phyloP scores from a whole-genome alignment of 2,888 invertebrate genomes.

The Drosophila phalerata region DNA sequence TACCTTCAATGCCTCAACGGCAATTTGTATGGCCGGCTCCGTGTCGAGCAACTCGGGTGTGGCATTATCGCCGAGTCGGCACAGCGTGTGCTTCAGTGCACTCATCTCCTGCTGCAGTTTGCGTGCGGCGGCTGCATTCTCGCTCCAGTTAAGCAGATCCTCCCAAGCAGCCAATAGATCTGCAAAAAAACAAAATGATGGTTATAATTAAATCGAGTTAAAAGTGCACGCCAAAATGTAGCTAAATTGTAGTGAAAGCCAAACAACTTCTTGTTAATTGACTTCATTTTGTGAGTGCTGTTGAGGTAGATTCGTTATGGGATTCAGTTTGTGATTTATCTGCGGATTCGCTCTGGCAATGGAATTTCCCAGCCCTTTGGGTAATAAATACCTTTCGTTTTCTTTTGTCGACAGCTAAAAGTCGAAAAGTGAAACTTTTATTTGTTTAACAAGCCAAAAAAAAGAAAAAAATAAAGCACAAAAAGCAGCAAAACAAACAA shows the following conservation, averaged over 20 bases:
- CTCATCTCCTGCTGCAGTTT: constrained; percentile 86
- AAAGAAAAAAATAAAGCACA: not conserved
- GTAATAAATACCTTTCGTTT: constrained; percentile 63
- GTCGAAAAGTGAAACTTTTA: constrained; percentile 42
- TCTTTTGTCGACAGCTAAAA: constrained; percentile 5
- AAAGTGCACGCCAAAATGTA: constrained; percentile 30
- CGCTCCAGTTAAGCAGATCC: constrained; percentile 85
- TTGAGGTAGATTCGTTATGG: constrained; percentile 7
- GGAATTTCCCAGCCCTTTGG: constrained; percentile 44
- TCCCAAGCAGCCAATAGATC: constrained; percentile 86
- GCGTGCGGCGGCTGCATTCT: constrained; percentile 85
- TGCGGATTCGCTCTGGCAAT: constrained; percentile 2
- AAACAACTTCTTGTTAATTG: constrained; percentile 9
- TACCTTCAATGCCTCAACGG: constrained; percentile 85
- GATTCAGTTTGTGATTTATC: not conserved
- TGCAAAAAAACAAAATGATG: constrained; percentile 51
- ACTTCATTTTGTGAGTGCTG: not conserved
- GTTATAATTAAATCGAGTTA: constrained; percentile 33
- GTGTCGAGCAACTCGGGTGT: constrained; percentile 84
- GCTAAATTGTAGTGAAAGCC: constrained; percentile 43
- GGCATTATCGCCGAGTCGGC: constrained; percentile 84
- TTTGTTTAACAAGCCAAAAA: constrained; percentile 36
- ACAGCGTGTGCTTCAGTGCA: constrained; percentile 83
- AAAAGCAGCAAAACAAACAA: constrained; percentile 17
- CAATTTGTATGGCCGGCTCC: constrained; percentile 85